A percentile compares a stretch with the other conserved stretches of the same genome.
These are phyloP conservation scores for Drosophila grimshawi DNA, from an alignment of 1,140 invertebrate genomes.

Conservation along the genomic window DNA sequence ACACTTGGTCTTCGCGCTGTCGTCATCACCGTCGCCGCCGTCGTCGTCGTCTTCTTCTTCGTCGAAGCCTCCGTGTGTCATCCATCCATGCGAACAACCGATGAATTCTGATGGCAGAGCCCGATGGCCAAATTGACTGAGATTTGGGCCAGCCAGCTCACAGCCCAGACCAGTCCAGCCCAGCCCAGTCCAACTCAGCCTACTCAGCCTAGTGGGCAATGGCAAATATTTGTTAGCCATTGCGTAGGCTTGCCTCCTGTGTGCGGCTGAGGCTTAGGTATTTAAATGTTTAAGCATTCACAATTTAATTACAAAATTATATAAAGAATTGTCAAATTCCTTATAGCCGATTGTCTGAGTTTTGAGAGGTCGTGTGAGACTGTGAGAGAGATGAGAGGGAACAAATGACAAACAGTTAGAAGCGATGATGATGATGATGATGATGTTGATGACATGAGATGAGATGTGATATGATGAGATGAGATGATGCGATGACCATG, in stretches of 20 bases:
- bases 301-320: slow-evolving; percentile 70
- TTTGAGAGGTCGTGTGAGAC: slow-evolving; percentile 63
- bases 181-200: too few species aligned
- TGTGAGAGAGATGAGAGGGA: slow-evolving; percentile 17
- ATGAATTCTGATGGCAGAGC: slow-evolving; percentile 41
- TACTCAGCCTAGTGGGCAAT: not conserved
- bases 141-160: slow-evolving; percentile 60
- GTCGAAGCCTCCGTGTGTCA: slow-evolving; percentile 46
- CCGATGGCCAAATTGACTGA: slow-evolving; percentile 42
- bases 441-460: slow-evolving; percentile 37
- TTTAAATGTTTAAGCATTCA: slow-evolving; percentile 73
- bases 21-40: slow-evolving; percentile 59
- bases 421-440: slow-evolving; percentile 44
- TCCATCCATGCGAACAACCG: slow-evolving; percentile 44
- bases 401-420: slow-evolving; percentile 36
- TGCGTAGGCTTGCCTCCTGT: slow-evolving; percentile 62
- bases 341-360: slow-evolving; percentile 70
- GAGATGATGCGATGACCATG: slow-evolving; percentile 21
- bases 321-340: slow-evolving; percentile 83
- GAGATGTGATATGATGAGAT: slow-evolving; percentile 8
- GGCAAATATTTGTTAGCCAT: slow-evolving; percentile 17
- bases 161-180: not conserved
- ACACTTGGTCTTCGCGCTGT: slow-evolving; percentile 47
- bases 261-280: slow-evolving; percentile 64
- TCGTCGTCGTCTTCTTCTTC: slow-evolving; percentile 45